Base-by-base conservation (phyloP, 2,113 vertebrate species). In the Oreochromis tanganicae region DNA sequence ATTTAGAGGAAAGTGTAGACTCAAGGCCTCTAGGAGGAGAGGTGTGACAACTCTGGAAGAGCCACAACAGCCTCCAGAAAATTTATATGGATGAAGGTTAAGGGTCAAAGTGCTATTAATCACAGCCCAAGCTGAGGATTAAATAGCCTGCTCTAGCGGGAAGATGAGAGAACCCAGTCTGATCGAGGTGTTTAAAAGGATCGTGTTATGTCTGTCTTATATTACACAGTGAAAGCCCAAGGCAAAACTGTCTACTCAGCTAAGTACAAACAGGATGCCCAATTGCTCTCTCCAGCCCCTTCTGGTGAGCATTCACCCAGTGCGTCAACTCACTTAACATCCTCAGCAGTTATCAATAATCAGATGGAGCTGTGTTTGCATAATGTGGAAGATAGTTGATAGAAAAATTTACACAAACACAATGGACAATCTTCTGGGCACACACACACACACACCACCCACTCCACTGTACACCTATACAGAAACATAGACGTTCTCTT, bases 91-190 rank as follows among this genome's bases (percentile, higher is more conserved):
- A 83, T 75, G 46, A 86, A 93, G 95, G 95, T 96, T 89, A 95
- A 90, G 83, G 96, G 96, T 96, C 96, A 93, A 86, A 83, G 81
- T 41, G 89, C 96, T 93, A 96, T 96, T 96, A 95, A 96, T 97
- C 96, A 96, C 63, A 80, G 84, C 84, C 88, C 41, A 84, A 91
- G 92, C 87, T 85, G 84, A 90, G 95, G 93, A 96, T 96, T 96
- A 96, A 95, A 95, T 96, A 89, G 94, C 95, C 88, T 13, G 52
- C 88, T 91, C 85, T 86, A 85, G 88, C 12, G 46, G 90, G 86
- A 91, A 92, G 95, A 94, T 90, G 95, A 96, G 95, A 95, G 91
- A 52, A 85, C 80, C 21, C n/a, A 46, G 36, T 59, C 61, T 83
- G 84, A 92, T 90, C 38, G 89, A 96, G 95, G 95, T 91, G 88